Evolutionary conservation across 1,140 invertebrate genomes (phyloP).

Genomic region (Zaprionus camerounensis): DNA sequence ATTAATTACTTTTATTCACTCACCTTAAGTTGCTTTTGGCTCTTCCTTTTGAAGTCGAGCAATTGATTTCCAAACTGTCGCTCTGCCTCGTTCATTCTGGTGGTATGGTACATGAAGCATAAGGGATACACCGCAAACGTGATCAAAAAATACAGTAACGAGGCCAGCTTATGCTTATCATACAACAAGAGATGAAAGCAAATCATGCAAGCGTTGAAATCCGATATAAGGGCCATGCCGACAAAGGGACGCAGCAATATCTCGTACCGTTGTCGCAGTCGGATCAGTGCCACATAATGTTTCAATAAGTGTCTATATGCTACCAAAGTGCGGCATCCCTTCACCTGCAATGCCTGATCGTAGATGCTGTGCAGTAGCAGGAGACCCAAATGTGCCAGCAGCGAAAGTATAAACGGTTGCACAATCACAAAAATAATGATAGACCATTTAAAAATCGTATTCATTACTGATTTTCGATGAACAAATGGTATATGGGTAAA

Average conservation of each 20-base stretch:
- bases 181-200: constrained; percentile 42
- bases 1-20: not conserved
- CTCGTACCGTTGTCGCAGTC: constrained; percentile 43
- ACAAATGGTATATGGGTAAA: not conserved
- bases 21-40: constrained; percentile 22
- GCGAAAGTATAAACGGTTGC: constrained; percentile 38
- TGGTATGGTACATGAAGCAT: constrained; percentile 26
- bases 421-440: constrained; percentile 29
- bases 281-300: constrained; percentile 43
- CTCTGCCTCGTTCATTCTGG: constrained; percentile 16
- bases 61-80: constrained; percentile 32
- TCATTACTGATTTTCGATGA: rapidly evolving
- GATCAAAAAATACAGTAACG: not conserved
- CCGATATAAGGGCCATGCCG: constrained; percentile 14
- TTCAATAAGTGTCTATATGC: not conserved
- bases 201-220: not conserved
- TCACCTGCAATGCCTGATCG: constrained; percentile 11
- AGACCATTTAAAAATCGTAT: not conserved
- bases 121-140: constrained; percentile 8
- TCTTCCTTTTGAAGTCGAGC: constrained; percentile 12
- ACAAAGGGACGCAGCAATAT: constrained; percentile 47
- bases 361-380: constrained; percentile 43
- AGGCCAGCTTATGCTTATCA: not conserved
- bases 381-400: constrained; percentile 32
- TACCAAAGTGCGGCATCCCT: not conserved